A percentile compares a stretch with the other conserved stretches of the same genome.
Conservation (phyloP, 2,888 invertebrate species). For the Chelonus formosanus region DNA sequence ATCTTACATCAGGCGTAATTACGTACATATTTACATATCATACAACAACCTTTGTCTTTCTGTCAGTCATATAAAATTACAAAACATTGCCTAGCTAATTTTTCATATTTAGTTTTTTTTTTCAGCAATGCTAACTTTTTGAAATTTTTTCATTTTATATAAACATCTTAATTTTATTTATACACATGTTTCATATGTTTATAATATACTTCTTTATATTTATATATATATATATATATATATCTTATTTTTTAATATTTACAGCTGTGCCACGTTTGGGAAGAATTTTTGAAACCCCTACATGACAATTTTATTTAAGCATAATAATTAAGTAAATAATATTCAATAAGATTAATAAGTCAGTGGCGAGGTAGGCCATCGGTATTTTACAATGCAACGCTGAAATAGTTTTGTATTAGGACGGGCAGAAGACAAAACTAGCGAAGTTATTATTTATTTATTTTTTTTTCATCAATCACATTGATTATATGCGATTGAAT, state of each 20-base stretch:
- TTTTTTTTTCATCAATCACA: slow-evolving; percentile 1
- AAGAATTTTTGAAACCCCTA: slow-evolving; percentile 31
- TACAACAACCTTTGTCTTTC: slow-evolving; percentile 55
- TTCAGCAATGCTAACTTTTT: slow-evolving; percentile 27
- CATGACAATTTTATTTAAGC: slow-evolving; percentile 47
- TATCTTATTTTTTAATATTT: slow-evolving; percentile 42
- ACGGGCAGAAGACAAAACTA: slow-evolving; percentile 18
- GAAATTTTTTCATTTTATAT: slow-evolving; percentile 26
- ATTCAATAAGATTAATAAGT: slow-evolving; percentile 47
- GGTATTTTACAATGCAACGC: slow-evolving; percentile 45
- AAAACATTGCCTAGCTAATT: slow-evolving; percentile 63
- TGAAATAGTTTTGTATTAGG: slow-evolving; percentile 18
- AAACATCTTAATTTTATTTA: slow-evolving; percentile 43
- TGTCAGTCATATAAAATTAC: slow-evolving; percentile 65
- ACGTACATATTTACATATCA: slow-evolving; percentile 65
- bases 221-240: not conserved
- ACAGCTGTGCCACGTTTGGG: slow-evolving; percentile 41
- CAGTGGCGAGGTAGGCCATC: slow-evolving; percentile 58
- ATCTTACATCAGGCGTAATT: slow-evolving; percentile 64
- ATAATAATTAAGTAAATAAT: slow-evolving; percentile 48
- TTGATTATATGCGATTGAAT: not conserved
- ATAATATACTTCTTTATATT: slow-evolving; percentile 13
- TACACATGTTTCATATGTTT: slow-evolving; percentile 36
- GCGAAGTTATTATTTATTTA: slow-evolving; percentile 1
- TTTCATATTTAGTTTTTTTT: slow-evolving; percentile 41